Conservation (phyloP, 2,797 vertebrate genomes). For the Xiphophorus birchmanni region DNA sequence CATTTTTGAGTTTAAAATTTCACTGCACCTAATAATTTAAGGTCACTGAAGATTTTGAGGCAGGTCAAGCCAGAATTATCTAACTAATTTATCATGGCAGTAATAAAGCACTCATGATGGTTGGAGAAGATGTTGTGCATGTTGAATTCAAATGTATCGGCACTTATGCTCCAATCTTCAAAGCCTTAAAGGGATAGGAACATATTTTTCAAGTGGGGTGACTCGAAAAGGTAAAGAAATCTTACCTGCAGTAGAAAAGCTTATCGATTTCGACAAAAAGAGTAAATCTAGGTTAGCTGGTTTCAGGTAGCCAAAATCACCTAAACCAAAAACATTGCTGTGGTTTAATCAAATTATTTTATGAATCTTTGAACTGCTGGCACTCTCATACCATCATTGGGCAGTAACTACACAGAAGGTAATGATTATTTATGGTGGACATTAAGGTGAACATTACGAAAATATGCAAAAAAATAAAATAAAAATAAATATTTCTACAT, state of each 20-base stretch:
- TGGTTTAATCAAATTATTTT: neutral
- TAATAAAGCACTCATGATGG: neutral
- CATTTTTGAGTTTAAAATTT: neutral
- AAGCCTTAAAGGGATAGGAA: neutral
- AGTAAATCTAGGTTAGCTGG: neutral
- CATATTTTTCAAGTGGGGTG: neutral
- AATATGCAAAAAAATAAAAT: neutral
- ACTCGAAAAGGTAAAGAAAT: too few relatives aligned
- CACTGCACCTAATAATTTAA: neutral
- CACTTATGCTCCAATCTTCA: neutral
- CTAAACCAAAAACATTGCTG: neutral
- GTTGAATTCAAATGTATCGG: neutral
- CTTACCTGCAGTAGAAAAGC: neutral
- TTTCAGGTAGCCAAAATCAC: neutral
- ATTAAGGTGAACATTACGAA: neutral
- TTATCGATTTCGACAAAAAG: too few relatives aligned
- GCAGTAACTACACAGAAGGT: neutral
- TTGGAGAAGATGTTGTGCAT: neutral
- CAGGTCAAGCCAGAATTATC: neutral
- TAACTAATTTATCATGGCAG: neutral
- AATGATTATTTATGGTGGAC: neutral
- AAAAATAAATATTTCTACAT: neutral
- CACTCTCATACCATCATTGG: neutral
- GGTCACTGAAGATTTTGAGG: neutral
- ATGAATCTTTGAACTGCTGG: neutral